phyloP scores from a whole-genome alignment of 2,888 invertebrate genomes.

The Lampropteryx suffumata region DNA sequence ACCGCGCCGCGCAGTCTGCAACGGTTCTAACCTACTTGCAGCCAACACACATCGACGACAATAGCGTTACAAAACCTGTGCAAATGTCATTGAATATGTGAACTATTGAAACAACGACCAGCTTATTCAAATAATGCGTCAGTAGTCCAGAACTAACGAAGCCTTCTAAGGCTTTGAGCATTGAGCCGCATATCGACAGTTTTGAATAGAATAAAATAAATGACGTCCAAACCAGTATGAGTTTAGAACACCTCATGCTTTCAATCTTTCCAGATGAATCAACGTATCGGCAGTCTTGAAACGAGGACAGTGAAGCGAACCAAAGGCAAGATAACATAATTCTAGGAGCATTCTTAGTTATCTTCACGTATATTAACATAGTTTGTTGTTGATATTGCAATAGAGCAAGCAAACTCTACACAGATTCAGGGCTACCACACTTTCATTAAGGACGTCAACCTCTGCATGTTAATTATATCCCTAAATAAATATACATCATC shows the following conservation, averaged over 20 bases:
- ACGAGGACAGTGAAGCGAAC: slow-evolving; percentile 70
- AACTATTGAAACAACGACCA: slow-evolving; percentile 15
- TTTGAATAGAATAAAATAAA: too few relatives aligned
- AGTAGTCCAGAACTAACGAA: slow-evolving; percentile 15
- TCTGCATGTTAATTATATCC: slow-evolving; percentile 39
- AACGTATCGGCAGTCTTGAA: slow-evolving; percentile 48
- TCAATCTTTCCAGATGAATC: slow-evolving; percentile 40
- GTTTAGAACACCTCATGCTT: slow-evolving; percentile 10
- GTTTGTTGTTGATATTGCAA: slow-evolving; percentile 48
- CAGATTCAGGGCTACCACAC: slow-evolving; percentile 37
- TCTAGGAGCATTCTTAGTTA: slow-evolving; percentile 59
- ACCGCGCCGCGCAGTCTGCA: slow-evolving; percentile 72
- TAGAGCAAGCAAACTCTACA: slow-evolving; percentile 40
- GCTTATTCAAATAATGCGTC: slow-evolving; percentile 31
- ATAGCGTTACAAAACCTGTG: slow-evolving; percentile 19
- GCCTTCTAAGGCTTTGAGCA: slow-evolving; percentile 7
- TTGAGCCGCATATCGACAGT: too few relatives aligned
- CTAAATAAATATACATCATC: slow-evolving; percentile 48
- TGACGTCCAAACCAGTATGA: too few relatives aligned
- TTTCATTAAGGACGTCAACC: slow-evolving; percentile 39
- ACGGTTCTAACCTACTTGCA: slow-evolving; percentile 56
- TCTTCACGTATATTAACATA: slow-evolving; percentile 54
- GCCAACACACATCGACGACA: slow-evolving; percentile 34
- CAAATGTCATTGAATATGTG: slow-evolving; percentile 11
- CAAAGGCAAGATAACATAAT: slow-evolving; percentile 68